Evolutionary conservation across 2,113 vertebrate genomes (phyloP).

Genomic region (Todiramphus chloris): DNA sequence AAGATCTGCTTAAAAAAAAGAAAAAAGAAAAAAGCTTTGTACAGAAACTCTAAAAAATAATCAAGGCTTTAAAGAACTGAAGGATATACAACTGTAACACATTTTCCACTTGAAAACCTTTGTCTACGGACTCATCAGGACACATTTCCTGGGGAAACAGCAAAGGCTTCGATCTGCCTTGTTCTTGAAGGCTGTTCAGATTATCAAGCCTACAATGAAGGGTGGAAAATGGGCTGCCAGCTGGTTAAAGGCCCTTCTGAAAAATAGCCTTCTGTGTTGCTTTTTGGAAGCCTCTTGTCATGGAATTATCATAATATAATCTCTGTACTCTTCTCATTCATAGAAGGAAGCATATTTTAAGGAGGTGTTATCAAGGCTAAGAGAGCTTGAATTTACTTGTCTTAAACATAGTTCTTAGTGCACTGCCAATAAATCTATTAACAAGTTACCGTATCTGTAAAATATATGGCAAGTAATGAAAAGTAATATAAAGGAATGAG

Average conservation of each 20-base stretch:
- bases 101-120: background rate
- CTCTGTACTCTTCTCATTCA: background rate
- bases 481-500: background rate
- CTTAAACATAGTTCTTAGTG: background rate
- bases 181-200: background rate
- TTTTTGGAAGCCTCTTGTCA: conserved; percentile 16
- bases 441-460: background rate
- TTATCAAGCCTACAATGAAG: background rate
- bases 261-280: background rate
- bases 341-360: background rate
- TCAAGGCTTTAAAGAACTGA: background rate
- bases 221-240: conserved; percentile 13
- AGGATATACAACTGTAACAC: background rate
- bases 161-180: background rate
- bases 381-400: conserved; percentile 8
- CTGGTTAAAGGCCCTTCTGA: conserved; percentile 38
- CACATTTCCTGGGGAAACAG: background rate
- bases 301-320: background rate
- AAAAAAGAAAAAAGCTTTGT: background rate
- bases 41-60: background rate
- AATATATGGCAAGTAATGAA: background rate
- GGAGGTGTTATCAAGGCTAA: background rate
- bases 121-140: background rate
- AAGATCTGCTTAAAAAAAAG: background rate
- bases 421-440: background rate